Percentiles rank a stretch among this genome's conserved stretches.
Conservation (phyloP, 2,113 vertebrate genomes). For the Myodes glareolus region DNA sequence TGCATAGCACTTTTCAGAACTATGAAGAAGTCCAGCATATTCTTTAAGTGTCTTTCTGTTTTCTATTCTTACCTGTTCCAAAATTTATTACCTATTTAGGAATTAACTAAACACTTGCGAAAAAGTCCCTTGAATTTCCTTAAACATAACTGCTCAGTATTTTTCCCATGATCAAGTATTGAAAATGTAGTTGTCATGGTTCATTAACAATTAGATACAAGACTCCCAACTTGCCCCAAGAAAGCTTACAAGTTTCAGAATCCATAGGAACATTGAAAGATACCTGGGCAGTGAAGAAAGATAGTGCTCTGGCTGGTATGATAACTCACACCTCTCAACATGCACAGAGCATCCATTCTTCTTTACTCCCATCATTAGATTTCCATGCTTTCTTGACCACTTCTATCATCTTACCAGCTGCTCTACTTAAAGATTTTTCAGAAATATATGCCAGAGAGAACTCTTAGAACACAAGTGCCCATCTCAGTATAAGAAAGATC, state of each 20-base stretch:
- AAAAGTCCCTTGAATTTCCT: not conserved
- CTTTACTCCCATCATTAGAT: not conserved
- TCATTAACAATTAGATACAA: not conserved
- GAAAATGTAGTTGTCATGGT: not conserved
- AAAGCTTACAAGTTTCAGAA: not conserved
- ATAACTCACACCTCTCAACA: not conserved
- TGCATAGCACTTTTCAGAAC: not conserved
- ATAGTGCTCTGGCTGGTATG: not conserved
- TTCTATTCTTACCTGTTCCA: not conserved
- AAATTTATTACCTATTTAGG: not conserved
- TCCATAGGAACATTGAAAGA: not conserved
- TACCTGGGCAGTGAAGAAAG: not conserved
- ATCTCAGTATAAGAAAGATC: not conserved
- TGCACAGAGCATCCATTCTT: not conserved
- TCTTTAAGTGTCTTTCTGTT: not conserved
- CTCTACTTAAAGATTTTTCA: not conserved
- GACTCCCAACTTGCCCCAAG: not conserved
- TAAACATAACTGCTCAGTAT: not conserved
- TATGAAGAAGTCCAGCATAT: too few relatives aligned
- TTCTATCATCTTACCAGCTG: not conserved
- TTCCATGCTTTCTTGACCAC: not conserved
- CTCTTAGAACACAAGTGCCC: not conserved
- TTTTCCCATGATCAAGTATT: fast-evolving
- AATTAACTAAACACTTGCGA: not conserved
- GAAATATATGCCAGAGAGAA: not conserved